Base-by-base conservation (phyloP, 2,888 invertebrate species). In the Lithodes maja region DNA sequence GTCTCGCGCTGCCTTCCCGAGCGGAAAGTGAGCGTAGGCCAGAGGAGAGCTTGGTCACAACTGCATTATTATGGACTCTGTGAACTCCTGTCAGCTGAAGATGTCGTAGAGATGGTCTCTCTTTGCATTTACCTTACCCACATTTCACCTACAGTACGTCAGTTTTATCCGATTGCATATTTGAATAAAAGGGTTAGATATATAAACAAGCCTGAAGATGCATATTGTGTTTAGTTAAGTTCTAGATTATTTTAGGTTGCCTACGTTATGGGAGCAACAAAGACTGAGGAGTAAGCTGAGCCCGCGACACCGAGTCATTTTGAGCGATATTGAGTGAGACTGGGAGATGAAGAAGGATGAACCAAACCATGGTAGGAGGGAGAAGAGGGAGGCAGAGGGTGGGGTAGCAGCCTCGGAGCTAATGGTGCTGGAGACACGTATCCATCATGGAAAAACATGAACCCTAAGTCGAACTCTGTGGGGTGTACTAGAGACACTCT, bases 371-470 rank as follows among this genome's bases (percentile, higher is more conserved):
- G 3, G 33, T 33, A 33, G 33, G 5, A 50, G 50, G 79, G 69
- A 68, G 79, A 69, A 79, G 53, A 77, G 49, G 49, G 49, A 15
- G 69, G 80, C 68, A 81, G 49, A 33, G 17, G 5, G 81, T 3
- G 54, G 12, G 75, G 61, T 12, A 15, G 61, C 17, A n/a, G 81
- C 74, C 86, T 52, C 69, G 33, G 33, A 53, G 74, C 9, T 86
- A 86, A 86, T 86, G 75, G 75, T 54, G 52, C 49, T 9, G 81
- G 61, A 54, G 86, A 86, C 86, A 86, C n/a, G 17, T 75, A 86
- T 86, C 86, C 71, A 86, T 86, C 86, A 86, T 55, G 75, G 81
- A 49, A 75, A 55, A 86, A 75, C 86, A 81, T 86, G 86, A 86
- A 49, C 33, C n/a, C 69, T 17, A 50, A 55, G 33, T 52, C 17